Conservation (phyloP, 1,140 invertebrate species). For the Lithobius niger region DNA sequence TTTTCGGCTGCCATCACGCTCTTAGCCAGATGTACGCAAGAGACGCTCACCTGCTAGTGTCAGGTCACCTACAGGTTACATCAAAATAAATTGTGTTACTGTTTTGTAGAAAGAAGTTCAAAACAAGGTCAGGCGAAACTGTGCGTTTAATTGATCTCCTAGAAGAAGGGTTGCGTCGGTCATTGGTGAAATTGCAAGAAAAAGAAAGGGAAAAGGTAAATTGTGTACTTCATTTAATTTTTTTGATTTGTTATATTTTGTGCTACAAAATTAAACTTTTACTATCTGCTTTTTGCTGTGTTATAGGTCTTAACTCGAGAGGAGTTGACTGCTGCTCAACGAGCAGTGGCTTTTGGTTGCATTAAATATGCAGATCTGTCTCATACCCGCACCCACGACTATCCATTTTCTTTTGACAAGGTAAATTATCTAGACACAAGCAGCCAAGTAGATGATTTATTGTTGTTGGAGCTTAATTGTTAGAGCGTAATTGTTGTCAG, state of each 20-base stretch:
- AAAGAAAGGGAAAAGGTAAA: constrained; percentile 70
- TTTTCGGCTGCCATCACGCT: too few species aligned
- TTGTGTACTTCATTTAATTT: too few species aligned
- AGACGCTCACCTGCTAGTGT: too few species aligned
- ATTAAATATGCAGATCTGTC: constrained; percentile 97
- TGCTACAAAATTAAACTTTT: not conserved
- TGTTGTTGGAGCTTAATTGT: too few species aligned
- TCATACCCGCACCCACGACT: constrained; percentile 86
- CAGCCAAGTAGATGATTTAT: not conserved
- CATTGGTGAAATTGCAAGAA: constrained; percentile 73
- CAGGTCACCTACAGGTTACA: too few species aligned
- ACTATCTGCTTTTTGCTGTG: too few species aligned
- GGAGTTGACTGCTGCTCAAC: constrained; percentile 70
- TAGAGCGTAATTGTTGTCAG: too few species aligned
- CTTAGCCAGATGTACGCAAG: too few species aligned
- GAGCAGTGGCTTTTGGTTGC: constrained; percentile 92
- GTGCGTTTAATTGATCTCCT: constrained; percentile 80
- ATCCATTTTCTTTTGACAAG: constrained; percentile 97
- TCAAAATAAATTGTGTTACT: too few species aligned
- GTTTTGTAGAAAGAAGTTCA: constrained; percentile 79
- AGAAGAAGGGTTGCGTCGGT: constrained; percentile 76
- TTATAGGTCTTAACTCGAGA: constrained; percentile 54
- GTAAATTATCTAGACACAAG: constrained; percentile 27
- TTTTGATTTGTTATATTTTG: not conserved
- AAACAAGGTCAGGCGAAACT: constrained; percentile 94